Percentiles rank a stretch among this genome's conserved stretches.
These are phyloP conservation scores for Esperia sulphurella DNA, from an alignment of 2,888 invertebrate genomes.

Conservation along the genomic window DNA sequence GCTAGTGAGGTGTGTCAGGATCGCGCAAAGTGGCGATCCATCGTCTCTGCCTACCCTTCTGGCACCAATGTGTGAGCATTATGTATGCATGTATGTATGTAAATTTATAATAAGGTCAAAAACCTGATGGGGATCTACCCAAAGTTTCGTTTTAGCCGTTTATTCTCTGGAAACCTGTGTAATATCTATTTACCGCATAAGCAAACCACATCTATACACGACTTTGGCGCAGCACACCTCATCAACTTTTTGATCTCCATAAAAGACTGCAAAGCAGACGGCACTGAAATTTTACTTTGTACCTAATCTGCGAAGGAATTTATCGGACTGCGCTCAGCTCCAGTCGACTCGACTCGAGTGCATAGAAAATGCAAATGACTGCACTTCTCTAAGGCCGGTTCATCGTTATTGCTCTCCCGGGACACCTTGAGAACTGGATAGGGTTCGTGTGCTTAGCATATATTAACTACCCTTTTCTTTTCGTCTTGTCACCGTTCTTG, in stretches of 20 bases:
- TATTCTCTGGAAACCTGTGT: no score
- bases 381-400: conserved; percentile 47
- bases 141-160: no score
- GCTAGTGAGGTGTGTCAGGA: no score
- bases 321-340: conserved; percentile 7
- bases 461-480: background rate
- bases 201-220: background rate
- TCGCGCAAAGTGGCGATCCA: no score
- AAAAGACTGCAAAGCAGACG: background rate
- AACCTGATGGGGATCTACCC: no score
- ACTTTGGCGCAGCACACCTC: background rate
- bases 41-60: no score
- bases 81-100: no score
- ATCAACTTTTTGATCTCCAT: background rate
- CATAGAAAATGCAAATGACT: conserved; percentile 56
- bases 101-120: no score
- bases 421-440: conserved; percentile 27
- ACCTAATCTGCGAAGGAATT: conserved; percentile 11
- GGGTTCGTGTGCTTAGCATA: conserved; percentile 3
- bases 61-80: no score
- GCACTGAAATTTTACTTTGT: conserved; percentile 1
- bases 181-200: no score
- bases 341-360: conserved; percentile 14
- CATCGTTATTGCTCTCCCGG: conserved; percentile 46
- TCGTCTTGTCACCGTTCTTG: no score